These are phyloP conservation scores for Monoplex corrugatus DNA, from an alignment of 2,888 invertebrate species.

Conservation along the genomic window DNA sequence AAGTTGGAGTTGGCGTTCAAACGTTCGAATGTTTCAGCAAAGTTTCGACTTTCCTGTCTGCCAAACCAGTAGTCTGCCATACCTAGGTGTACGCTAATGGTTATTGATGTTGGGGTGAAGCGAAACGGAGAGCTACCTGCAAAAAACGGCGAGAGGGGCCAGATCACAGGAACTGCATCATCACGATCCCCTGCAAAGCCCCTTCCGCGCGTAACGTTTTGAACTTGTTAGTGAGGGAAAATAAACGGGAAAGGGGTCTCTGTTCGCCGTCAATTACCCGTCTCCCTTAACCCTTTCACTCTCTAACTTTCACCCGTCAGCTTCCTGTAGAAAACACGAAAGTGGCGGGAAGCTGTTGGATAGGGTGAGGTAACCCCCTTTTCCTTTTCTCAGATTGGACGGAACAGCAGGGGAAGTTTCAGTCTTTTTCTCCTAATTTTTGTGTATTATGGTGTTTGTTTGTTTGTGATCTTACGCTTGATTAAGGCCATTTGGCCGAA, in stretches of 20 bases:
- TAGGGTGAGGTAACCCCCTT: no score
- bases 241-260: not conserved
- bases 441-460: no score
- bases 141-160: not conserved
- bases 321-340: not conserved
- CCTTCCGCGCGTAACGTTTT: not conserved
- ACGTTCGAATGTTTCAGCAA: no score
- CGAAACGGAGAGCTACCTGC: not conserved
- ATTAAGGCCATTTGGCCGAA: no score
- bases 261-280: not conserved
- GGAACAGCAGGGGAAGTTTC: no score
- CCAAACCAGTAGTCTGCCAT: no score
- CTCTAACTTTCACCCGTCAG: slow-evolving; percentile 36
- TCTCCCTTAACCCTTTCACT: slow-evolving; percentile 28
- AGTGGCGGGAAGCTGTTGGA: no score
- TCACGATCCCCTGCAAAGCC: not conserved
- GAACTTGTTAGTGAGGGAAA: not conserved
- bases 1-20: no score
- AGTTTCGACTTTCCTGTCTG: no score
- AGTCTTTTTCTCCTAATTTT: no score
- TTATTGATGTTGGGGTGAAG: not conserved
- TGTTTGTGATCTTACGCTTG: no score
- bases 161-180: not conserved
- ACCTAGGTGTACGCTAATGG: not conserved
- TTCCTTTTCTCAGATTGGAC: no score